These are phyloP conservation scores for Caprella mutica DNA, from an alignment of 2,888 invertebrate species.

Conservation along the genomic window DNA sequence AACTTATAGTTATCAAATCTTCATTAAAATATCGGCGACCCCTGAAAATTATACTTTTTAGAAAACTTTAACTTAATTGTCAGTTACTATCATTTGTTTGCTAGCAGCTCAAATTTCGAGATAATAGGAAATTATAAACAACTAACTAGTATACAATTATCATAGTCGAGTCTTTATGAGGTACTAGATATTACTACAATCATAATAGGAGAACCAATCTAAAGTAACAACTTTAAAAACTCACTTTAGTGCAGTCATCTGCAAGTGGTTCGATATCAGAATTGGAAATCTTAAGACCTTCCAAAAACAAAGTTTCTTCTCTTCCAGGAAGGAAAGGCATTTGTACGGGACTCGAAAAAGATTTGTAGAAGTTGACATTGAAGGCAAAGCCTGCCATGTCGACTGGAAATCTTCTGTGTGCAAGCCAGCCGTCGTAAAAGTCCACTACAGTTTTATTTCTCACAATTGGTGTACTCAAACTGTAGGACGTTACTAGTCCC, in stretches of 20 bases:
- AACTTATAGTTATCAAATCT: too few species aligned
- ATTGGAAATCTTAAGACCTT: conserved; percentile 53
- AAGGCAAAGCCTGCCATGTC: conserved; percentile 79
- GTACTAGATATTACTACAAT: too few species aligned
- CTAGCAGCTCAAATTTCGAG: too few species aligned
- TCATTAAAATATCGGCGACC: too few species aligned
- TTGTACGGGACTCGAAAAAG: conserved; percentile 51
- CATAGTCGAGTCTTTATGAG: too few species aligned
- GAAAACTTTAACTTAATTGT: too few species aligned
- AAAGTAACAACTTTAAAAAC: neutral
- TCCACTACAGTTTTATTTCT: conserved; percentile 44
- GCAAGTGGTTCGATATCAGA: conserved; percentile 62
- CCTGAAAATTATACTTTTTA: too few species aligned
- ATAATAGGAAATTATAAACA: too few species aligned
- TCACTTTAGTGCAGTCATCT: conserved; percentile 53
- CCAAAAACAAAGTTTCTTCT: conserved; percentile 66
- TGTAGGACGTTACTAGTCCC: conserved; percentile 61
- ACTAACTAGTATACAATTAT: too few species aligned
- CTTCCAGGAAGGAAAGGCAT: conserved; percentile 63
- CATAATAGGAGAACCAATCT: too few species aligned
- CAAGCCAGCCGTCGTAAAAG: conserved; percentile 68
- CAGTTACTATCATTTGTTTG: too few species aligned
- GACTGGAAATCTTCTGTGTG: conserved; percentile 60
- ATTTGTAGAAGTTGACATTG: conserved; percentile 45
- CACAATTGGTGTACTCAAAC: conserved; percentile 53